Evolutionary conservation across 2,888 invertebrate genomes (phyloP).

Genomic region (Clivina fossor): DNA sequence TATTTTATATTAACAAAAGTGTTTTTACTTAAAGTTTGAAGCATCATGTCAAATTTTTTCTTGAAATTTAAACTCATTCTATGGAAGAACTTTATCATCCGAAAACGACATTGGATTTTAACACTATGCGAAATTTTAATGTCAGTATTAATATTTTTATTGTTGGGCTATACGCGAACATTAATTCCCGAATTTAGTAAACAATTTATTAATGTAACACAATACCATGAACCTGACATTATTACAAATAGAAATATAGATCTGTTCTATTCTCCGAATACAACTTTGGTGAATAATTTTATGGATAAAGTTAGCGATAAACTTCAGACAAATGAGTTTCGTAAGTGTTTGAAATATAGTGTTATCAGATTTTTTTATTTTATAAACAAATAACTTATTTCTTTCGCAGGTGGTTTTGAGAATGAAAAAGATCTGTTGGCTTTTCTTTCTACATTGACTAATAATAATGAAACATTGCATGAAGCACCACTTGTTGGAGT

Average conservation of each 20-base stretch:
- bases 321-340: slow-evolving; percentile 44
- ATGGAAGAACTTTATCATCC: slow-evolving; percentile 49
- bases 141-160: slow-evolving; percentile 48
- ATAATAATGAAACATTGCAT: neutral
- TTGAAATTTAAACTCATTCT: slow-evolving; percentile 46
- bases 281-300: slow-evolving; percentile 44
- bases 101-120: slow-evolving; percentile 49
- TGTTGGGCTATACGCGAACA: slow-evolving; percentile 49
- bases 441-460: slow-evolving; percentile 40
- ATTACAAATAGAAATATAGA: slow-evolving; percentile 27
- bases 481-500: slow-evolving; percentile 1
- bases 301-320: slow-evolving; percentile 46
- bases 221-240: slow-evolving; percentile 41
- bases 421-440: slow-evolving; percentile 43
- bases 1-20: too few species aligned
- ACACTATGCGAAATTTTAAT: slow-evolving; percentile 47
- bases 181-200: slow-evolving; percentile 48
- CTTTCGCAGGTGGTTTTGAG: slow-evolving; percentile 45
- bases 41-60: slow-evolving; percentile 38
- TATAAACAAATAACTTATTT: slow-evolving; percentile 25
- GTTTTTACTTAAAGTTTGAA: too few species aligned
- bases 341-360: slow-evolving; percentile 41
- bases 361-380: neutral
- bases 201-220: slow-evolving; percentile 43
- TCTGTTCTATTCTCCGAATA: slow-evolving; percentile 47